Base-by-base conservation (phyloP, 1,140 invertebrate genomes). In the Trachymyrmex cornetzi region DNA sequence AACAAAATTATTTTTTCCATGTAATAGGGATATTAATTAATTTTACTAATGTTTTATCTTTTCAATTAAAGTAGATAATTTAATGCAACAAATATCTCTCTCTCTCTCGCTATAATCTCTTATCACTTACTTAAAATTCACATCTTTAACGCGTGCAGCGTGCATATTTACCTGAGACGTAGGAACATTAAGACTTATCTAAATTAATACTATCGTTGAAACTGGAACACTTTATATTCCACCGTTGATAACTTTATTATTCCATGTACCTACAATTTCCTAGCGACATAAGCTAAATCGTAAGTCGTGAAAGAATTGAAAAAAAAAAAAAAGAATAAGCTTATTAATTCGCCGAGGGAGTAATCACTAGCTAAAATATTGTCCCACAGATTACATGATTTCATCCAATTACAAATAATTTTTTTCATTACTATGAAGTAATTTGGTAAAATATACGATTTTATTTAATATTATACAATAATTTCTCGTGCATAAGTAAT, bases 161-260 rank as follows among this genome's bases (percentile, higher is more conserved):
- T 30, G 48, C 48, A 69, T 19, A 64, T 80, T 67, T 27, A 81
- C 48, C 48, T 81, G 50, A 57, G 57, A 44, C 69, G 22, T 16
- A 24, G 34, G 30, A 22, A 30, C 30, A 4, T 4, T 81, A 38
- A 7, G n/a, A 14, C 22, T 22, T 74, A 55, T 61, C 34, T 74
- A 48, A 72, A 48, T 82, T 53, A 44, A 72, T n/a, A 61, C 6
- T 38, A 9, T 11, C 67, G 14, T 30, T 82, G 38, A 75, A 84
- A 75, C 66, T 71, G 69, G 27, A 61, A 50, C 55, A 12, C 38
- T 34, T 24, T 50, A 79, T n/a, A 16, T 66, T 81, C 11, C 30
- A 22, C 9, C 69, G 27, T 50, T 61, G 67, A 74, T 48, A 61
- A 82, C 69, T 84, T 84, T 63, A 75, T 75, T 75, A 38, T 59